phyloP scores from a whole-genome alignment of 2,888 invertebrate species.

The Dryobota labecula region DNA sequence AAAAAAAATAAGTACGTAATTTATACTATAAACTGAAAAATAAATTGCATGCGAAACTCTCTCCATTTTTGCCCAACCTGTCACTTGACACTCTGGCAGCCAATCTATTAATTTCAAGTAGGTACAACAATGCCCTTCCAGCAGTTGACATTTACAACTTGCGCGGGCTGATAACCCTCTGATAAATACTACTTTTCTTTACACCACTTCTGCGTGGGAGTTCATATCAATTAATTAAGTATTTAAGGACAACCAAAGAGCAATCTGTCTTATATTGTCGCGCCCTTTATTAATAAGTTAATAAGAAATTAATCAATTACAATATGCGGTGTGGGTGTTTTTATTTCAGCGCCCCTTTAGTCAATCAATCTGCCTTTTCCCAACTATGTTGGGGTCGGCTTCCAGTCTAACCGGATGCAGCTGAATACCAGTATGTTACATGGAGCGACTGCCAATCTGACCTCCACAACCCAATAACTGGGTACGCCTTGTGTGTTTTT shows the following conservation, averaged over 20 bases:
- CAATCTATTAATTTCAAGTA: constrained; percentile 12
- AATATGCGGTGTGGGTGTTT: too few species aligned
- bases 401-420: too few species aligned
- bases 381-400: too few species aligned
- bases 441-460: too few species aligned
- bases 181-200: constrained; percentile 23
- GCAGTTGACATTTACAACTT: constrained; percentile 2
- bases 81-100: neutral
- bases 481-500: too few species aligned
- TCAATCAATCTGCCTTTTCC: too few species aligned
- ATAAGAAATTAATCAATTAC: neutral
- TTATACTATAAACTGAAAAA: neutral
- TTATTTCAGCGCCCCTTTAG: constrained; percentile 4
- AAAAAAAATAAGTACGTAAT: too few species aligned
- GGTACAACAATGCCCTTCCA: constrained; percentile 2
- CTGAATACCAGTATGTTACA: too few species aligned
- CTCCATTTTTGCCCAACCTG: neutral
- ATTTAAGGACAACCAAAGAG: constrained; percentile 7
- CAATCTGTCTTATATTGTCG: neutral
- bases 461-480: too few species aligned
- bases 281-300: neutral
- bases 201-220: neutral
- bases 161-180: neutral
- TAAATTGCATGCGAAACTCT: neutral
- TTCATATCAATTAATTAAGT: constrained; percentile 19